Base-by-base conservation (phyloP, 2,888 invertebrate species). In the Venustoraphidia nigricollis region DNA sequence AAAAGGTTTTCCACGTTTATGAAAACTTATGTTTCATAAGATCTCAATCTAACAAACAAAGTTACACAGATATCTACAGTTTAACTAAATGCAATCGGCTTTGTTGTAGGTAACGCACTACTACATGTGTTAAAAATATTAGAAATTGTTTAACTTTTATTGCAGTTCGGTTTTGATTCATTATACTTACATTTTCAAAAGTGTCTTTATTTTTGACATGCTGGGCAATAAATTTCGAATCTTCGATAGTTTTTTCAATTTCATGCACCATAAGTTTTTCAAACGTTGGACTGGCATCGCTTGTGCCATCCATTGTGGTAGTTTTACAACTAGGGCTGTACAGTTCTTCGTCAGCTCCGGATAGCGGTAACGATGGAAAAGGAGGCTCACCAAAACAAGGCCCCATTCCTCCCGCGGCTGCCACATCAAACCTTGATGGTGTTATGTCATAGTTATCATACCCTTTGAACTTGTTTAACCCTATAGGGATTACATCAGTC, bases 181-280 rank as follows among this genome's bases (percentile, higher is more conserved):
- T 2, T 27, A 47, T 63, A 82, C 88, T 84, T 74, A 92, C 92
- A 69, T 84, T 88, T 69, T 90, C 91, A 68, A 91, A 93, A 67
- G 86, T 87, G 70, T 93, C 92, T 71, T 91, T 89, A 73, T 93
- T 93, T 69, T 82, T 86, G 67, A 91, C 89, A 67, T 93, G 93
- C 70, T 93, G 93, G 63, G 92, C 92, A 71, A 93, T 91, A 69
- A 93, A 93, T 62, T 87, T 81, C 56, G 92, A 89, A 59, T 91
- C 90, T 65, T 89, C 88, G 68, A 91, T 83, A 60, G 92, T 89
- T 68, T 89, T 89, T 69, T 92, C 91, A 77, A 90, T 83, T 69
- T 88, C 88, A 65, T 84, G 78, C 56, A 86, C 76, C 58, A 78
- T 81, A 53, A 84, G 80, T 66, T 85, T 84, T 60, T 89, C 88